Evolutionary conservation across 2,113 vertebrate genomes (phyloP).

Genomic region (Acanthisitta chloris): DNA sequence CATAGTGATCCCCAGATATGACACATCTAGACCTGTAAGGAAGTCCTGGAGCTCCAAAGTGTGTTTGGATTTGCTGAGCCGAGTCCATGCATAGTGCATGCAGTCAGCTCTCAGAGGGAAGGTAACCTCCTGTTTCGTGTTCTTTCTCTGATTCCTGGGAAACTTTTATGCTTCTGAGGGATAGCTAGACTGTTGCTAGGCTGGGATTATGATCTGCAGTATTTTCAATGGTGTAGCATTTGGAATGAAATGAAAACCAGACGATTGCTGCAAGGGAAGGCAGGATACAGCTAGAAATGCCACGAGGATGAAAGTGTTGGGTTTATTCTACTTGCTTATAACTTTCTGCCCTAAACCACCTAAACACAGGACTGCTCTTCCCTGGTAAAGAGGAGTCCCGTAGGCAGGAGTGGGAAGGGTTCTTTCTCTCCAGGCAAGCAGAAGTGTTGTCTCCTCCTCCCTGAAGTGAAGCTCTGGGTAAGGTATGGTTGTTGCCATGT

Average conservation of each 20-base stretch:
- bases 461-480: slow-evolving; percentile 61
- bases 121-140: not conserved
- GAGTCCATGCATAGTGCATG: not conserved
- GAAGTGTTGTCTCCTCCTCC: slow-evolving; percentile 35
- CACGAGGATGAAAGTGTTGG: not conserved
- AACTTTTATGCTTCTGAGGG: not conserved
- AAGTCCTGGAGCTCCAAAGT: accelerated
- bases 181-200: not conserved
- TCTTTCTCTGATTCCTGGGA: not conserved
- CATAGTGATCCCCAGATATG: not conserved
- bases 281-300: not conserved
- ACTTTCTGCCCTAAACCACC: not conserved
- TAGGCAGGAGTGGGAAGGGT: slow-evolving; percentile 43
- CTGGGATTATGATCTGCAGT: not conserved
- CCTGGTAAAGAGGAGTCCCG: not conserved
- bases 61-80: not conserved
- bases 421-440: slow-evolving; percentile 57
- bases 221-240: not conserved
- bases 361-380: not conserved
- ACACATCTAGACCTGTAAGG: not conserved
- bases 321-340: not conserved
- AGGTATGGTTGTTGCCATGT: slow-evolving; percentile 70
- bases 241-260: not conserved
- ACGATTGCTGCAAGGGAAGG: not conserved
- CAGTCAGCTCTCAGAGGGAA: not conserved